Evolutionary conservation across 2,797 vertebrate species (phyloP).

Genomic region (Parauchenoglanis punctatus): DNA sequence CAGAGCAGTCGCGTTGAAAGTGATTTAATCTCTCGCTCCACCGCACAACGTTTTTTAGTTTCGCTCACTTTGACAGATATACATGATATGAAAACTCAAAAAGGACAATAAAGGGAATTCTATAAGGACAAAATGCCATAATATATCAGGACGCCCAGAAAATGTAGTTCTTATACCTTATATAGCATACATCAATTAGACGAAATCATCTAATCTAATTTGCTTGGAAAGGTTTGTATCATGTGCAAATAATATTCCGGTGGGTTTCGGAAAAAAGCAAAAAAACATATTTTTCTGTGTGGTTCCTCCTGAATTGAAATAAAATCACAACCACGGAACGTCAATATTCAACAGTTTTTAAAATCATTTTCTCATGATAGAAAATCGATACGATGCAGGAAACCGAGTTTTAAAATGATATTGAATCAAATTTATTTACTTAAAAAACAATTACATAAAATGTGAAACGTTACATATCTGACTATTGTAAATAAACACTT

Average conservation of each 20-base stretch:
- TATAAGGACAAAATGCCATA: background rate
- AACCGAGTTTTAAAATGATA: background rate
- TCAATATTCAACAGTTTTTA: background rate
- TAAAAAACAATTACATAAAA: background rate
- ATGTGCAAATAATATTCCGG: background rate
- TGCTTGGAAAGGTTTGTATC: background rate
- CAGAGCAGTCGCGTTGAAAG: constrained; percentile 40
- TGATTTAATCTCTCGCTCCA: constrained; percentile 4
- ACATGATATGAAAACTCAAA: background rate
- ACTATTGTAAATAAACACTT: background rate
- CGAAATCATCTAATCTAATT: background rate
- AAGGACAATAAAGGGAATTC: background rate
- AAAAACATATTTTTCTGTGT: background rate
- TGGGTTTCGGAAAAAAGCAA: background rate
- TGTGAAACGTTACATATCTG: background rate
- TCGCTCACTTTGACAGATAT: background rate
- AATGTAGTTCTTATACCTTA: background rate
- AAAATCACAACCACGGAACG: background rate
- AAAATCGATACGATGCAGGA: background rate
- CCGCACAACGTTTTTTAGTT: background rate
- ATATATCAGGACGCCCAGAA: background rate
- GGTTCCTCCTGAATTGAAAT: background rate
- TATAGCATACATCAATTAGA: background rate
- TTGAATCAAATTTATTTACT: background rate
- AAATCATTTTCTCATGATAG: background rate